Base-by-base conservation (phyloP, 2,797 vertebrate genomes). In the Silurus aristotelis region DNA sequence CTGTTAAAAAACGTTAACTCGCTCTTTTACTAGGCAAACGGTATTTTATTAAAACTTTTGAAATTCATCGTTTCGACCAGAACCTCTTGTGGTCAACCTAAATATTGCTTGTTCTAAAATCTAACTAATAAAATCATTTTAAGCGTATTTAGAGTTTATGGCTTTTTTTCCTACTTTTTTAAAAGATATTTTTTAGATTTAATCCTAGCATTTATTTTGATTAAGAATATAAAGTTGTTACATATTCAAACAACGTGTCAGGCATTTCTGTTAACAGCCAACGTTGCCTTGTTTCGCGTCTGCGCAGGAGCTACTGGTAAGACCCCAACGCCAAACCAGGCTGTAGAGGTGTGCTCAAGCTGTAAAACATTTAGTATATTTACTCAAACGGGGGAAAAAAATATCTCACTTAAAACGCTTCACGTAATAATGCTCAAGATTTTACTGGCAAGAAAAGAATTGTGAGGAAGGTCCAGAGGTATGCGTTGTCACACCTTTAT, bases 401-500 rank as follows among this genome's bases (percentile, higher is more conserved):
- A 9, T 20, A 85, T 7, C 9, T 87, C 6, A 6, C 61, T 90
- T 77, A 89, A 38, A 82, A 86, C 87, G 91, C 87, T 91, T 88
- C 38, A 85, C 72, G 58, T 88, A 90, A 90, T 92, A 93, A 96
- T 95, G 95, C 93, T 87, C 90, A 91, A 86, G 84, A 76, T 83
- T 90, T 86, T 86, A 82, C 75, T 88, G 48, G 87, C 72, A 80
- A 90, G 87, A 89, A 90, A 92, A 8, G 87, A 89, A 85, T 89
- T 93, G 88, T 94, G 93, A 92, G 92, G 87, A 90, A 90, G 87
- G 89, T 92, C 66, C 82, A 83, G 84, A 90, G 94, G 94, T 95
- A 92, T 8, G 95, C 94, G 89, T 68, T 48, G 38, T 67, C 15
- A 79, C 82, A 61, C 63, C 63, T 46, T 89, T 19, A 46, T 79